phyloP scores from a whole-genome alignment of 2,797 vertebrate genomes.

The Sebastes hopkinsi region DNA sequence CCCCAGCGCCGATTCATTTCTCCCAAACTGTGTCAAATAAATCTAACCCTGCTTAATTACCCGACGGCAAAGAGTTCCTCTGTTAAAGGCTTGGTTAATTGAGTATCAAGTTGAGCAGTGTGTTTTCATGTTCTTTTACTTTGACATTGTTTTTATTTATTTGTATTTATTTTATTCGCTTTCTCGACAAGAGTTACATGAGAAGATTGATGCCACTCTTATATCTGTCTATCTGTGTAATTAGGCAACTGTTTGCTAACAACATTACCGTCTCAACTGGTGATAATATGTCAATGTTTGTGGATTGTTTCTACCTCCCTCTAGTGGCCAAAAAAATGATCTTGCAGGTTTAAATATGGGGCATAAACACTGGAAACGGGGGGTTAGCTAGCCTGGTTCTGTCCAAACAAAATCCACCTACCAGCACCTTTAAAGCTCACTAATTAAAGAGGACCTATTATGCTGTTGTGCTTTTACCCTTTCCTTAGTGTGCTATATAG shows the following conservation, averaged over 20 bases:
- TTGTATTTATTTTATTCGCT: not conserved
- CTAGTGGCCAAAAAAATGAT: too few species aligned
- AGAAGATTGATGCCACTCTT: not conserved
- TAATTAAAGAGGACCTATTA: too few species aligned
- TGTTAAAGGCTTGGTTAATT: not conserved
- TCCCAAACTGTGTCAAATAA: constrained; percentile 1
- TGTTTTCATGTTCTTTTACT: not conserved
- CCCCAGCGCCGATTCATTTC: not conserved
- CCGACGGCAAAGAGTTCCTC: not conserved
- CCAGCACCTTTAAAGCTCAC: too few species aligned
- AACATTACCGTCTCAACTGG: not conserved
- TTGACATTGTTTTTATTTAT: not conserved
- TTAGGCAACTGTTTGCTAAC: not conserved
- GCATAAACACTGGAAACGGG: too few species aligned
- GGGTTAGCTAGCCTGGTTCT: too few species aligned
- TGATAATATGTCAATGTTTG: not conserved
- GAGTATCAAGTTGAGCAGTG: not conserved
- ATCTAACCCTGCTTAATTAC: constrained; percentile 16
- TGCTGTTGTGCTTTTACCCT: too few species aligned
- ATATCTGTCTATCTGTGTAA: too few species aligned
- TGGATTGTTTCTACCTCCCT: not conserved
- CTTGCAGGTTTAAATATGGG: too few species aligned
- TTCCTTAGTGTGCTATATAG: too few species aligned
- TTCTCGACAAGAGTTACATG: not conserved
- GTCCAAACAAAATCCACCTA: too few species aligned